Conservation (phyloP, 2,888 invertebrate genomes). For the Eudemis profundana region DNA sequence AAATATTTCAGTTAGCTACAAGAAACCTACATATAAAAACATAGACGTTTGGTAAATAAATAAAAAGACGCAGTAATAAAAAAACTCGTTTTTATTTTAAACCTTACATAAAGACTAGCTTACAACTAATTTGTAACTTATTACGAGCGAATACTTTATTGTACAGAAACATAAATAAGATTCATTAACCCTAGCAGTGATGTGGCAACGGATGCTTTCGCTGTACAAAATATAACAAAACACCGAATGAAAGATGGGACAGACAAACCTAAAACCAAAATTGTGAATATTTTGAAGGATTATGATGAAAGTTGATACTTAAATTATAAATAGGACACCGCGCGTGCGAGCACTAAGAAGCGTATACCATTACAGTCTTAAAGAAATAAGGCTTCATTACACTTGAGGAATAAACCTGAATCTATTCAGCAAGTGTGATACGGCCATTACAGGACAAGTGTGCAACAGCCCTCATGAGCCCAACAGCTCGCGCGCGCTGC, state of each 20-base stretch:
- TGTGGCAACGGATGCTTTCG: slow-evolving; percentile 22
- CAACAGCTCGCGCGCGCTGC: neutral
- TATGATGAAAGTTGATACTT: slow-evolving; percentile 18
- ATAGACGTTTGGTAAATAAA: slow-evolving; percentile 3
- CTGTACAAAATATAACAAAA: slow-evolving; percentile 23
- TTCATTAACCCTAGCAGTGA: slow-evolving; percentile 60
- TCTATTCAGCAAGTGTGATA: neutral
- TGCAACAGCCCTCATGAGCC: no score
- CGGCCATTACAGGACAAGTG: no score
- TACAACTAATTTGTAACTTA: slow-evolving; percentile 84
- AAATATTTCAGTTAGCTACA: no score
- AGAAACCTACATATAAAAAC: no score
- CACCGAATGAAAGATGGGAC: neutral
- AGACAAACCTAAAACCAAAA: neutral
- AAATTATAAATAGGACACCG: slow-evolving; percentile 6
- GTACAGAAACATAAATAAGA: slow-evolving; percentile 77
- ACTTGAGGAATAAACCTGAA: neutral
- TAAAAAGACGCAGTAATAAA: slow-evolving; percentile 42
- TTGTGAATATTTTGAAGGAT: neutral
- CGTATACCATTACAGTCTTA: slow-evolving; percentile 1
- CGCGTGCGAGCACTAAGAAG: neutral
- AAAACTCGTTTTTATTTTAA: slow-evolving; percentile 49
- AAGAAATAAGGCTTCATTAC: neutral
- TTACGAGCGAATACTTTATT: slow-evolving; percentile 63
- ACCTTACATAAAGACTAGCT: slow-evolving; percentile 80